Conservation (phyloP, 1,140 invertebrate species). For the Drosophila auraria region DNA sequence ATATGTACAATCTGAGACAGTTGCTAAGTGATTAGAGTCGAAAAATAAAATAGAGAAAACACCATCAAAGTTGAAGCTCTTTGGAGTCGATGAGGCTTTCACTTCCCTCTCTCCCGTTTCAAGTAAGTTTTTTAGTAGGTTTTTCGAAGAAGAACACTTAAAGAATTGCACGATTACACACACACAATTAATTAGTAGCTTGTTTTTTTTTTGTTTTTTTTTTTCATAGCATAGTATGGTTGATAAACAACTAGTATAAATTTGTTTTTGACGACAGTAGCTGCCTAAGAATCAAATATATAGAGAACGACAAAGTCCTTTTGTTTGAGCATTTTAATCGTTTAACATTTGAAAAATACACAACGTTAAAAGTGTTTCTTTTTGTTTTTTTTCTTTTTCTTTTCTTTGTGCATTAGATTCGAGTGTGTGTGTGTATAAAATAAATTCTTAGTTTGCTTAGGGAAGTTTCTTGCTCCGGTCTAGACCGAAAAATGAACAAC, state of each 20-base stretch:
- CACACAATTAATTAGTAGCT: slow-evolving; percentile 64
- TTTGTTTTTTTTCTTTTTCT: slow-evolving; percentile 13
- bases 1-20: slow-evolving; percentile 70
- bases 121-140: slow-evolving; percentile 48
- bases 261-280: slow-evolving; percentile 65
- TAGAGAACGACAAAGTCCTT: slow-evolving; percentile 55
- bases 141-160: slow-evolving; percentile 64
- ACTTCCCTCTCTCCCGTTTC: not conserved
- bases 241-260: slow-evolving; percentile 76
- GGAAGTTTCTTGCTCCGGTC: slow-evolving; percentile 64
- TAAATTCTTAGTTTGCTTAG: slow-evolving; percentile 78
- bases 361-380: slow-evolving; percentile 57
- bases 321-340: slow-evolving; percentile 50
- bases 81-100: slow-evolving; percentile 29
- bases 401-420: slow-evolving; percentile 66
- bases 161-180: slow-evolving; percentile 76
- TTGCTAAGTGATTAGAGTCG: slow-evolving; percentile 42
- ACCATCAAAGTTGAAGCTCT: slow-evolving; percentile 61
- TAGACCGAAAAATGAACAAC: slow-evolving; percentile 66
- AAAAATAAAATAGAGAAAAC: slow-evolving; percentile 31
- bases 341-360: slow-evolving; percentile 66
- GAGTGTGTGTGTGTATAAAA: slow-evolving; percentile 62
- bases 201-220: slow-evolving; percentile 32
- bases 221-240: slow-evolving; percentile 47
- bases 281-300: slow-evolving; percentile 74